Conservation (phyloP, 2,888 invertebrate species). For the Tetranychus truncatus region DNA sequence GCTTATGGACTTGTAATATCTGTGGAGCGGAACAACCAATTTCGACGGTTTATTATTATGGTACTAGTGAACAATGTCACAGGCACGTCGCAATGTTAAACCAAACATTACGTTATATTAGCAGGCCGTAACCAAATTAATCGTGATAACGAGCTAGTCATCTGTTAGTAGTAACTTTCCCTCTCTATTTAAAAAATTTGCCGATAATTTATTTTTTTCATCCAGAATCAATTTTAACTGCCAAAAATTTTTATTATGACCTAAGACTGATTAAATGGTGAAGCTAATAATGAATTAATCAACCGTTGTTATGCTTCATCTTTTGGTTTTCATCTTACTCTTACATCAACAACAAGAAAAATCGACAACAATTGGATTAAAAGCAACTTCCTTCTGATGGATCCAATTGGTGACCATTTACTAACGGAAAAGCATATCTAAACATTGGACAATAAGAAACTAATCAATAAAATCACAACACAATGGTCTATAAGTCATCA, state of each 20-base stretch:
- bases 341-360: neutral
- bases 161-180: no score
- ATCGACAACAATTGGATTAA: neutral
- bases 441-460: no score
- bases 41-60: constrained; percentile 9
- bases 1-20: constrained; percentile 15
- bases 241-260: neutral
- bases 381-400: no score
- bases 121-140: no score
- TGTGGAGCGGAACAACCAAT: constrained; percentile 16
- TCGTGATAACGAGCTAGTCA: no score
- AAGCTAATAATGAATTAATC: neutral
- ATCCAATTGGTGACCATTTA: no score
- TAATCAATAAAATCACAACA: no score
- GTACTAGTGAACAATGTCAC: no score
- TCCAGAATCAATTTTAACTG: neutral
- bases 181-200: neutral
- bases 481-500: no score
- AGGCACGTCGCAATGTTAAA: no score
- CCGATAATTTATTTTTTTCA: neutral
- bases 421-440: no score
- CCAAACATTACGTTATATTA: neutral
- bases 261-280: neutral
- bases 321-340: no score
- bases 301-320: neutral